These are phyloP conservation scores for Bombylius discolor DNA, from an alignment of 2,888 invertebrate genomes.

Conservation along the genomic window DNA sequence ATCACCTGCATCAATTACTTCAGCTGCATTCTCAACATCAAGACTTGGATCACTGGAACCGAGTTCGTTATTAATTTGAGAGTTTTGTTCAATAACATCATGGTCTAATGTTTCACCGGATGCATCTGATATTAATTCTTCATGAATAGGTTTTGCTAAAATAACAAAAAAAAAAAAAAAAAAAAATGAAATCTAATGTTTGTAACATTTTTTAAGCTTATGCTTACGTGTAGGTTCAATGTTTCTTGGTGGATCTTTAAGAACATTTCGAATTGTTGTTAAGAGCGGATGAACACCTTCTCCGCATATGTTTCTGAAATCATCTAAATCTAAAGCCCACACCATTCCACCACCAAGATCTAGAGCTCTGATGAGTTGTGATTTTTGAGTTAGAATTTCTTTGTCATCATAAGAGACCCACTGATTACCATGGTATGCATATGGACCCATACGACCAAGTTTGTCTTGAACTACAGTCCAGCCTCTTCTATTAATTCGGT, in stretches of 20 bases:
- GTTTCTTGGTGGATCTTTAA: slow-evolving; percentile 1
- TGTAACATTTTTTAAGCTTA: background rate
- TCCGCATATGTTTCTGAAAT: slow-evolving; percentile 68
- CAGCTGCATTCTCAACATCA: slow-evolving; percentile 23
- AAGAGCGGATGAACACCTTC: slow-evolving; percentile 69
- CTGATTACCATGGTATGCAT: slow-evolving; percentile 73
- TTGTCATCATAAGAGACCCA: slow-evolving; percentile 86
- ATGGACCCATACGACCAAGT: slow-evolving; percentile 70
- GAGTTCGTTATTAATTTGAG: slow-evolving; percentile 18
- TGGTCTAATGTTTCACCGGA: background rate
- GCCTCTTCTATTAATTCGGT: slow-evolving; percentile 59
- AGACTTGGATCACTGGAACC: slow-evolving; percentile 16
- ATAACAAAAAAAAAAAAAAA: background rate
- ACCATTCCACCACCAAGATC: slow-evolving; percentile 80
- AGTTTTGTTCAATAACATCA: slow-evolving; percentile 1
- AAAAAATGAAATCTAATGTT: no score
- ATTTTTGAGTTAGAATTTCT: slow-evolving; percentile 65
- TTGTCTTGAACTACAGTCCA: slow-evolving; percentile 74
- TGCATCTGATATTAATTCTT: background rate
- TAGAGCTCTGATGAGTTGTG: slow-evolving; percentile 61
- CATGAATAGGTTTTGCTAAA: background rate
- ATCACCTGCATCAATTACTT: slow-evolving; percentile 7
- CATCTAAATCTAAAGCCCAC: slow-evolving; percentile 82
- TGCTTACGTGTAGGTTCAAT: background rate
- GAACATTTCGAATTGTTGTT: slow-evolving; percentile 48